Base-by-base conservation (phyloP, 2,888 invertebrate species). In the Myathropa florea region DNA sequence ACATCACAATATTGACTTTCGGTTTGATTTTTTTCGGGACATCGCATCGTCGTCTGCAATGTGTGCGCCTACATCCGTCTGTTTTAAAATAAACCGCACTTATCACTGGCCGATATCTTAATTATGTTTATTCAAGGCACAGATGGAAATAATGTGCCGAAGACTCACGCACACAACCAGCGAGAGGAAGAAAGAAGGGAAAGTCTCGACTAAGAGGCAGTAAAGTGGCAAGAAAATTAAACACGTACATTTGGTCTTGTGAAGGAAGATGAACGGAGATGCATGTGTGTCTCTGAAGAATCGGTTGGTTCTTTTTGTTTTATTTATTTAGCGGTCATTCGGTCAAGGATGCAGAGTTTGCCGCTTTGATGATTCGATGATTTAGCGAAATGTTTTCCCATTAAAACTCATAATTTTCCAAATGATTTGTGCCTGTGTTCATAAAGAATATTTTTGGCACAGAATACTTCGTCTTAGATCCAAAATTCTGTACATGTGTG, bases 31-130 rank as follows among this genome's bases (percentile, higher is more conserved):
- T 65, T 64, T 72, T 68, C 55, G 68, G 61, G 65, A 36, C 26
- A 63, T 60, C n/a, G n/a, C 63, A 57, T 68, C 59, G 63, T 33
- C n/a, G 26, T 72, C n/a, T 9, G 59, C 53, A 63, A 46, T 70
- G 53, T 60, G 33, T 39, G 55, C n/a, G 53, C 14, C 55, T 73
- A 28, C 24, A 79, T 86, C 75, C 75, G 83, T 83, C 75, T 64
- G 78, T 79, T 83, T 26, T 53, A n/a, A 78, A 83, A 86, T 86
- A 65, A 83, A 86, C 82, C 73, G 39, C 75, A 86, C 79, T 86
- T 86, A 86, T 86, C 83, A 86, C 71, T 75, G 75, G 71, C 65
- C 61, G 65, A 83, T 86, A 83, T 86, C 86, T 83, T 71, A 71
- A 86, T 79, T 71, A 75, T 86, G 78, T 86, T 86, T 75, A 75